A percentile compares a stretch with the other conserved stretches of the same genome.
phyloP scores from a whole-genome alignment of 2,888 invertebrate genomes.

The Tiliacea citrago region DNA sequence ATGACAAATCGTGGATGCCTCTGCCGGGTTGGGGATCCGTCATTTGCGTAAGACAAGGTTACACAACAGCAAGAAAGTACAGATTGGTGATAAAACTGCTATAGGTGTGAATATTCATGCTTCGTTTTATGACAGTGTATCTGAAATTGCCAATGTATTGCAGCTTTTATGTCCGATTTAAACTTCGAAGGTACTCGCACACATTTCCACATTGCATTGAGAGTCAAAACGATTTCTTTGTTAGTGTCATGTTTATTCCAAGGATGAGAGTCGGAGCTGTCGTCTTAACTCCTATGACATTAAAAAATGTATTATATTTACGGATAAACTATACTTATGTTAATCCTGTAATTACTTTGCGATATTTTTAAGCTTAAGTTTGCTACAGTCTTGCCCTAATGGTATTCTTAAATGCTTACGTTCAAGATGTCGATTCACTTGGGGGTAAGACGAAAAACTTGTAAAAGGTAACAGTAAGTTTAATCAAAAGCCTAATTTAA shows the following conservation, averaged over 20 bases:
- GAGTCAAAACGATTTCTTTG: conserved; percentile 54
- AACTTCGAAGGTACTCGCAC: conserved; percentile 27
- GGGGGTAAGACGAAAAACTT: neutral
- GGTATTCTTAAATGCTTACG: conserved; percentile 2
- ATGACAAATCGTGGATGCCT: conserved; percentile 69
- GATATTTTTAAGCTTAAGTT: conserved; percentile 31
- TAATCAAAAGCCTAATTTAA: conserved; percentile 3
- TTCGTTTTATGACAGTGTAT: conserved; percentile 54
- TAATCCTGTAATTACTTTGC: conserved; percentile 35
- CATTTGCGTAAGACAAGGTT: conserved; percentile 24
- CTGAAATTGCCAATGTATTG: conserved; percentile 56
- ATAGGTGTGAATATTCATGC: conserved; percentile 56
- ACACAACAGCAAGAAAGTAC: conserved; percentile 47
- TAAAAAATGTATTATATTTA: conserved; percentile 40
- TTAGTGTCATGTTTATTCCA: conserved; percentile 41
- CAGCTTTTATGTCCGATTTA: conserved; percentile 50
- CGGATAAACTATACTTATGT: conserved; percentile 24
- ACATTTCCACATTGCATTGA: conserved; percentile 41
- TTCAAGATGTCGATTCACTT: neutral
- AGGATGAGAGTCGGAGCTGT: conserved; percentile 33
- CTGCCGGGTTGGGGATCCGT: conserved; percentile 27
- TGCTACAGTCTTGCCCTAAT: conserved; percentile 11
- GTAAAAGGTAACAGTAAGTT: neutral
- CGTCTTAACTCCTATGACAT: conserved; percentile 39
- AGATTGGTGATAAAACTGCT: conserved; percentile 39